Evolutionary conservation across 2,888 invertebrate genomes (phyloP), one percentile per base, ranked within the genome.

Genomic region (Volucella inanis): DNA sequence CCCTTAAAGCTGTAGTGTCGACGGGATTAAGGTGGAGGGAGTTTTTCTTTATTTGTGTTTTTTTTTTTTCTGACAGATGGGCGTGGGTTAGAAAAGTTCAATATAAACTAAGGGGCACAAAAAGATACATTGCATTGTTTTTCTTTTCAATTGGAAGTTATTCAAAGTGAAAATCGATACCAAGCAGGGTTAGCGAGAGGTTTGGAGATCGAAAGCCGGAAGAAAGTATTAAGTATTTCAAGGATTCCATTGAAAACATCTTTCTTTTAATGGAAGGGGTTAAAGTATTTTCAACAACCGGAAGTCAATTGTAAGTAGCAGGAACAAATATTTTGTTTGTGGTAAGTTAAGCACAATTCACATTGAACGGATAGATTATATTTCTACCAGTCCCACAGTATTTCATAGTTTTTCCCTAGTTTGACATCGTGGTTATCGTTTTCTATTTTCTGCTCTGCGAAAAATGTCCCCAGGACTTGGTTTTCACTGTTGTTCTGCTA

Each of bases 1-100:
- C 76, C 76, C 76, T 76, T 61, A 52, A 61, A 47, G 38, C 49
- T 41, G 18, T 67, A 43, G 57, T 49, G 45, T 15, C 31, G 18
- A 9, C n/a, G 4, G 14, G 31, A 4, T 31, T 22, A 11, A 14
- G 54, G 9, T 39, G 15, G 9, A 15, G n/a, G 49, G 3, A 43
- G 31, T 31, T 31, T 31, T 31, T 31, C 6, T 31, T n/a, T n/a
- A 0, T 31, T 31, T 31, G 6, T 14, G 31, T 50, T 14, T 6
- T 55, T 15, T 12, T 43, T 62, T 61, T 70, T 22, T 57, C 18
- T n/a, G 6, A 8, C 12, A 43, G 11, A 54, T 43, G 50, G 71
- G 59, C 41, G 31, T 50, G 11, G 22, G 38, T n/a, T 62, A 38
- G 38, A 61, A 71, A 49, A 50, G 18, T 2, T 43, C 22, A 14